Evolutionary conservation across 2,113 vertebrate genomes (phyloP), one percentile per base, ranked within the genome.

Genomic region (Pontoporia blainvillei): DNA sequence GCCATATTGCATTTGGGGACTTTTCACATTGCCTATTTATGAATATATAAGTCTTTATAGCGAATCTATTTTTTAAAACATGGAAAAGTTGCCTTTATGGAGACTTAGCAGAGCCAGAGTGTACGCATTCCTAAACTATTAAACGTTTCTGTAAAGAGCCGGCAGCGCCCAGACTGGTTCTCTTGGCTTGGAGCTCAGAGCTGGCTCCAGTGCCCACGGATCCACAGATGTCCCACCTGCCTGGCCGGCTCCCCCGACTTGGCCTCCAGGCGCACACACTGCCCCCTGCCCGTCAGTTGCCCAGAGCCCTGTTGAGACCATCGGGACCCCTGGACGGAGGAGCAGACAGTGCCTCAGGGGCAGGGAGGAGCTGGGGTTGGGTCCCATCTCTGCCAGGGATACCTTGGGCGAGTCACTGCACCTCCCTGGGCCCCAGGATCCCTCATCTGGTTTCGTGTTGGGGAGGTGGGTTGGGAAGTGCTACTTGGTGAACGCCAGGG

Each of bases 31-130:
- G 88, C 39, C 72, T 98, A 96, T 97, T 98, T 97, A 97, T 97
- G 90, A 96, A 73, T 82, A 82, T 96, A 59, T 67, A 79, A 61
- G 78, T 96, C 96, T 97, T 97, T 97, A 86, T 97, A 96, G 81
- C 86, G 95, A 54, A 96, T 96, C 93, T 98, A 96, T 96, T 98
- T 97, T 97, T 97, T 91, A 88, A 94, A 94, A 97, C 78, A 75
- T 81, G 86, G 71, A 66, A 61, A 95, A 95, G 83, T 95, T 93
- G 86, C 97, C 93, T 97, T 94, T 93, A 27, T 91, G 94, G 94
- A 97, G 84, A 96, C n/a, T 88, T 52, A 41, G 17, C n/a, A 86
- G 93, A 97, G 96, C 95, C 96, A 94, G 89, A 92, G 76, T 67
- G n/a, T 95, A 90, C 73, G 73, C 52, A 86, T 86, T 89, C 54